Conservation (phyloP, 2,113 vertebrate species). For the Scytalopus superciliaris region DNA sequence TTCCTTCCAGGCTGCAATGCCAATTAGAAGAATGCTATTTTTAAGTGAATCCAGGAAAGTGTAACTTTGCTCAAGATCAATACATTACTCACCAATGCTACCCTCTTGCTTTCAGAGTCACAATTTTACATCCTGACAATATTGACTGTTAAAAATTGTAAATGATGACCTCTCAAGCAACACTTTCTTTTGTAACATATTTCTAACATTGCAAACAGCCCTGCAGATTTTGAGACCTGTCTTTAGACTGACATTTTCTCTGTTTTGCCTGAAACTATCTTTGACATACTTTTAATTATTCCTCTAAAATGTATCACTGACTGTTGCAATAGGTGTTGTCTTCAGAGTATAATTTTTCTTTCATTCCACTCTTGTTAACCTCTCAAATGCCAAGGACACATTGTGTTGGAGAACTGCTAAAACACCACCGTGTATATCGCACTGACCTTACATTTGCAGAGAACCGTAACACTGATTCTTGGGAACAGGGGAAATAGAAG, state of each 20-base stretch:
- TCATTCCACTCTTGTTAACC: neutral
- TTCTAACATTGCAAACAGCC: constrained; percentile 1
- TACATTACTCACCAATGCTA: neutral
- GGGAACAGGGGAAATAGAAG: neutral
- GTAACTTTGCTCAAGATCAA: neutral
- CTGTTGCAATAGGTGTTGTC: neutral
- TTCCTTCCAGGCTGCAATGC: neutral
- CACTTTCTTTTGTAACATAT: neutral
- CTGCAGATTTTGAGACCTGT: constrained; percentile 20
- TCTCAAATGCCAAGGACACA: neutral
- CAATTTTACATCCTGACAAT: neutral
- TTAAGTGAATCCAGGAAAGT: neutral
- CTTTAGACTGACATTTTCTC: constrained; percentile 17
- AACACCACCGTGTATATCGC: neutral
- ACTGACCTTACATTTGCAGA: neutral
- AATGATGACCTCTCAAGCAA: neutral
- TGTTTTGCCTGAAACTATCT: constrained; percentile 33
- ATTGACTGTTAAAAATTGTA: constrained; percentile 20
- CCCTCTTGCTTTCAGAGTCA: neutral
- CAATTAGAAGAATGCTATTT: neutral
- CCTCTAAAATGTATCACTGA: neutral
- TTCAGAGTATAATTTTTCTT: neutral
- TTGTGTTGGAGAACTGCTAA: neutral
- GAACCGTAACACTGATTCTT: neutral
- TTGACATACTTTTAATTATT: neutral